Evolutionary conservation across 2,797 vertebrate genomes (phyloP).

Genomic region (Siniperca undulata): DNA sequence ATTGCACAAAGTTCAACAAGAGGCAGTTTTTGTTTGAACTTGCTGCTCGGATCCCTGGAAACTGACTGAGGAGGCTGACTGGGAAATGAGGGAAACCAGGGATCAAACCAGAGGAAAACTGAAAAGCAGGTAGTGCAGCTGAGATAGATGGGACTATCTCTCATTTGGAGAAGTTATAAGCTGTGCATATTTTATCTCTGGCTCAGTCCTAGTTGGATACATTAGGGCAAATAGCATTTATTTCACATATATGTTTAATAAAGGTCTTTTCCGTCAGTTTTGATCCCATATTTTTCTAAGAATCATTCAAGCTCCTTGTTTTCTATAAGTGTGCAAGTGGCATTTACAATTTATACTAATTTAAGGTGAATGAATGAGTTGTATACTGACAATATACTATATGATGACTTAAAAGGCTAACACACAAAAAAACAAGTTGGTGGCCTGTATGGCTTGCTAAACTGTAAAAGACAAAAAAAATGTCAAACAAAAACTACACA

Average conservation of each 20-base stretch:
- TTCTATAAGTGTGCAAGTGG: background rate
- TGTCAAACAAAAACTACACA: background rate
- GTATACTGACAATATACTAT: background rate
- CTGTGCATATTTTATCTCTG: slow-evolving; percentile 24
- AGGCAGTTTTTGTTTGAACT: slow-evolving; percentile 71
- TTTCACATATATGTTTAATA: background rate
- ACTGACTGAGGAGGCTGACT: slow-evolving; percentile 41
- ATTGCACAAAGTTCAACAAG: slow-evolving; percentile 82
- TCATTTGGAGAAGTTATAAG: slow-evolving; percentile 18
- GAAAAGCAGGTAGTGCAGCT: slow-evolving; percentile 33
- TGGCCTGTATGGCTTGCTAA: background rate
- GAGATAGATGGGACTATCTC: slow-evolving; percentile 24
- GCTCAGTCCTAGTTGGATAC: background rate
- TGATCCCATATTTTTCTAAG: background rate
- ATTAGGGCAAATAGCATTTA: background rate
- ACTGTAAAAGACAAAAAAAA: background rate
- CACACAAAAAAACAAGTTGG: background rate
- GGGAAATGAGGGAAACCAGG: slow-evolving; percentile 57
- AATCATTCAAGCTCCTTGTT: background rate
- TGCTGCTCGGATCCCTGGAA: slow-evolving; percentile 59
- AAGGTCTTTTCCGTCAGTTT: background rate
- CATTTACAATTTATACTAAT: background rate
- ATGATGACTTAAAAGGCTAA: background rate
- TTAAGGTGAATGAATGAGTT: background rate
- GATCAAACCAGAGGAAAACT: slow-evolving; percentile 78